Percentiles rank a stretch among this genome's conserved stretches.
Conservation (phyloP, 2,888 invertebrate genomes). For the Oeneis ivallda region DNA sequence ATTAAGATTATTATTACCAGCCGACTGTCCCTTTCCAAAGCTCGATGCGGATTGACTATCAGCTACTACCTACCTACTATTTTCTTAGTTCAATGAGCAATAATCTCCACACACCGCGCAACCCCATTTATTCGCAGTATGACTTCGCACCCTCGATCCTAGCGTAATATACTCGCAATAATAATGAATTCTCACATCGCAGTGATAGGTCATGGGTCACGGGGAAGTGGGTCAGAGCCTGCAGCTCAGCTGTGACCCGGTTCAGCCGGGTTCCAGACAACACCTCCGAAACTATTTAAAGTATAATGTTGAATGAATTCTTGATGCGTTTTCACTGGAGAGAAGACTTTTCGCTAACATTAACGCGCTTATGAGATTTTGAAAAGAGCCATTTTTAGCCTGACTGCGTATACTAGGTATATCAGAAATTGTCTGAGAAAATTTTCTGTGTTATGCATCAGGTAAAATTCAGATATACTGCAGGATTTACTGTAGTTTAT, state of each 20-base stretch:
- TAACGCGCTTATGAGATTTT: neutral
- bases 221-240: constrained; percentile 37
- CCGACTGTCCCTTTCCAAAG: too few species aligned
- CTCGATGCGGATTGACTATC: too few species aligned
- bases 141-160: neutral
- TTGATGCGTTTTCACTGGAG: constrained; percentile 5
- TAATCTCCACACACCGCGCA: neutral
- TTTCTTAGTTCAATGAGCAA: neutral
- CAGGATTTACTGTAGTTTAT: too few species aligned
- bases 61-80: neutral
- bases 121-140: constrained; percentile 8
- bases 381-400: neutral
- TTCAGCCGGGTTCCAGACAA: constrained; percentile 40
- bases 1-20: too few species aligned
- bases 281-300: constrained; percentile 36
- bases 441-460: too few species aligned
- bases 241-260: constrained; percentile 42
- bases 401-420: too few species aligned
- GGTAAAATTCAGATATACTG: too few species aligned
- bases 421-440: too few species aligned
- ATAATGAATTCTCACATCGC: constrained; percentile 23
- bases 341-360: neutral
- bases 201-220: constrained; percentile 36
- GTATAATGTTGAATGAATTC: constrained; percentile 15
- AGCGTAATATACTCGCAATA: neutral